A percentile compares a stretch with the other conserved stretches of the same genome.
These are phyloP conservation scores for Pristionchus maxplancki DNA, from an alignment of 2,888 invertebrate species.

Conservation along the genomic window DNA sequence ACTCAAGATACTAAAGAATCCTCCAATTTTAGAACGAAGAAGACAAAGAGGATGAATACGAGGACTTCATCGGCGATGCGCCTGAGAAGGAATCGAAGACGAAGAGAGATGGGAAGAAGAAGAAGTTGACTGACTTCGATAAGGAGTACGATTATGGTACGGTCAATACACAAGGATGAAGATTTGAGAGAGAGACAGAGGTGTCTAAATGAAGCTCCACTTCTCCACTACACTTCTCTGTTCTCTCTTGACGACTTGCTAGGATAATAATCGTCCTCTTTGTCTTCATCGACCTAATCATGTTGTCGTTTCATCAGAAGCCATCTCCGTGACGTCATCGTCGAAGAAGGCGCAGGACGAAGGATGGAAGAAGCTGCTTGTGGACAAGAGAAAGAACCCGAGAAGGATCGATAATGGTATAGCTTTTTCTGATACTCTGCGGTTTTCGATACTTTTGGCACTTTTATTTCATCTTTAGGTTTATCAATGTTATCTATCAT, in stretches of 20 bases:
- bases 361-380: constrained; percentile 36
- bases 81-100: not conserved
- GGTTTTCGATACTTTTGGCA: too few species aligned
- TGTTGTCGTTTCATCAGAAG: too few species aligned
- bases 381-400: not conserved
- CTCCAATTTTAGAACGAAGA: constrained; percentile 15
- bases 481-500: too few species aligned
- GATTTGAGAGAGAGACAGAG: not conserved
- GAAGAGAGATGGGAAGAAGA: constrained; percentile 11
- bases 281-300: too few species aligned
- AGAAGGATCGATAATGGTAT: constrained; percentile 32
- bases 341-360: not conserved
- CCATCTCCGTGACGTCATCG: not conserved
- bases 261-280: too few species aligned
- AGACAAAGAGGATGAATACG: not conserved
- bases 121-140: constrained; percentile 17
- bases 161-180: not conserved
- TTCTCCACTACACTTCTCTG: too few species aligned
- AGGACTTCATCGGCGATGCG: not conserved
- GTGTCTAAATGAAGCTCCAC: not conserved
- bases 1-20: too few species aligned
- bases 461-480: too few species aligned
- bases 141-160: constrained; percentile 44
- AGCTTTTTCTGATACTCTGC: too few species aligned
- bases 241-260: too few species aligned